Percentiles rank a stretch among this genome's conserved stretches.
Evolutionary conservation across 2,113 vertebrate genomes (phyloP).

Genomic region (Ptilonorhynchus violaceus): DNA sequence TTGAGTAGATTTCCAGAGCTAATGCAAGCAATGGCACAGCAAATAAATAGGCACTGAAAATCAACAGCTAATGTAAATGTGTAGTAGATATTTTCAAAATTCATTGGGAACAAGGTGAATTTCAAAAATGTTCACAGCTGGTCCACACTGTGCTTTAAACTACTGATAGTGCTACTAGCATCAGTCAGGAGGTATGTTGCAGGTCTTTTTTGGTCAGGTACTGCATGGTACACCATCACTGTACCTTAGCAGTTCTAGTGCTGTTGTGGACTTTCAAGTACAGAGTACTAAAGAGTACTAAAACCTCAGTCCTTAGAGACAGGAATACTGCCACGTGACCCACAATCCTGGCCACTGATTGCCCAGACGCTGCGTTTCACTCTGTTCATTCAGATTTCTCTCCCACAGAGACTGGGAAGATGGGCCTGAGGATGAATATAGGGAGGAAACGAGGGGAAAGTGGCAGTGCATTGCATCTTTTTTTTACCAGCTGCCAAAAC

Average conservation of each 20-base stretch:
- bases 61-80: neutral
- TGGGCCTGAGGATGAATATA: neutral
- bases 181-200: neutral
- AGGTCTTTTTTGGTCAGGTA: neutral
- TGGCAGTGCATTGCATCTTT: neutral
- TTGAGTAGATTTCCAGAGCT: neutral
- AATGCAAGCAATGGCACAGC: neutral
- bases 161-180: neutral
- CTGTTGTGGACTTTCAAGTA: neutral
- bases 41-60: neutral
- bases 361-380: neutral
- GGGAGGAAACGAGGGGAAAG: rapidly evolving
- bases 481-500: neutral
- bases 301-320: neutral
- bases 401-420: neutral
- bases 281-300: neutral
- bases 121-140: neutral
- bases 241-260: neutral
- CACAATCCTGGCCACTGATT: neutral
- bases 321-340: rapidly evolving
- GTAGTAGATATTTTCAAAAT: neutral
- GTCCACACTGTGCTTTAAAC: neutral
- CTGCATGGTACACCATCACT: neutral
- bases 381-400: neutral
- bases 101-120: neutral